Evolutionary conservation across 1,140 invertebrate genomes (phyloP), one percentile per base, ranked within the genome.

Genomic region (Lepidurus arcticus): DNA sequence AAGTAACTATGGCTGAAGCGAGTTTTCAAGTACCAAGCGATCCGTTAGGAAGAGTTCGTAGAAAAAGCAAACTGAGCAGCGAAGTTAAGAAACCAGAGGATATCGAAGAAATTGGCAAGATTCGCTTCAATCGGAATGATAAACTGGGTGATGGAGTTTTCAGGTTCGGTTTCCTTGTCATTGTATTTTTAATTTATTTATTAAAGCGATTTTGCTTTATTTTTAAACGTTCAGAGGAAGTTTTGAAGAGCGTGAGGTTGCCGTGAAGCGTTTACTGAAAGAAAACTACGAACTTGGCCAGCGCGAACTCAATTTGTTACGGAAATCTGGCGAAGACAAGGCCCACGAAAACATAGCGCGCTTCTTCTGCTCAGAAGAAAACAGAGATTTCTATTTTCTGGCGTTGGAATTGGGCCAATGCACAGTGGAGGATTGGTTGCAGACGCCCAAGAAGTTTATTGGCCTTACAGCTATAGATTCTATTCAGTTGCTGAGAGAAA

Each of bases 221-320:
- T 34, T 34, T 34, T 4, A 34, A 34, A 34, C 34, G 6, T 65
- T 65, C 21, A 65, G 94, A 83, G 98, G 98, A 1, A 90, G 90
- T 82, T 99, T 99, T 86, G 98, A 99, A 84, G 92, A 92, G 78
- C 87, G 97, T 73, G 89, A 90, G 76, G 96, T 99, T 7, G 98
- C 98, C 8, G 97, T 99, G 0, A 99, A 99, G 84, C 87, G 98
- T 73, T 85, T 99, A 26, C 83, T 99, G 16, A 95, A 96, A 0
- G 96, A 98, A 82, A 97, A 95, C 85, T 97, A 98, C 81, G 93
- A 91, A 21, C 93, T 99, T 84, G 96, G 97, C 9, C 96, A 99
- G 86, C 89, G 98, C 75, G 98, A 99, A 88, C 96, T 99, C 44
- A 91, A 95, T 76, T 85, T 99, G n/a, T 85, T 99, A 1, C 87